A percentile compares a stretch with the other conserved stretches of the same genome.
Conservation (phyloP, 2,888 invertebrate genomes). For the Microctonus aethiopoides region DNA sequence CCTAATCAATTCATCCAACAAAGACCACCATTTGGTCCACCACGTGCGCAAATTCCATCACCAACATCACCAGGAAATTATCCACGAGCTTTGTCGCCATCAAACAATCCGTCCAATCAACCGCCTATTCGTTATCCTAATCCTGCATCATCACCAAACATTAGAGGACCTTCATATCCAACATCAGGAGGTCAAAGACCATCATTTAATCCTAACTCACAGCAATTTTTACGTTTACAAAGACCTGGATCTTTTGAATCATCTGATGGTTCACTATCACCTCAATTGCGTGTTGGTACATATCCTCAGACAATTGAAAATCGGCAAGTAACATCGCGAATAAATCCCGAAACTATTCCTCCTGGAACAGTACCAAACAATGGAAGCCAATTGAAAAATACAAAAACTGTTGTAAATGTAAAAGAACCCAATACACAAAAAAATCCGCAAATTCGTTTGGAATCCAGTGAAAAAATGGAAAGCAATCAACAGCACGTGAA, state of each 20-base stretch:
- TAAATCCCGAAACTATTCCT: conserved; percentile 31
- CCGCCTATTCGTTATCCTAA: conserved; percentile 37
- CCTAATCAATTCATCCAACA: conserved; percentile 33
- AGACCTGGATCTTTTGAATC: conserved; percentile 30
- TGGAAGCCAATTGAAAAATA: conserved; percentile 18
- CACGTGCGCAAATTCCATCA: conserved; percentile 33
- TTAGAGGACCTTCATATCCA: conserved; percentile 28
- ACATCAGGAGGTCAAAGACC: conserved; percentile 35
- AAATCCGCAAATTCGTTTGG: conserved; percentile 39
- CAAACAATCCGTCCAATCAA: conserved; percentile 31
- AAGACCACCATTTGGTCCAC: conserved; percentile 38
- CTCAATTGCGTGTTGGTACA: conserved; percentile 14
- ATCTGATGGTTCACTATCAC: background rate
- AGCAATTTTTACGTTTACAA: conserved; percentile 34
- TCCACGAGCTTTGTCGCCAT: conserved; percentile 38
- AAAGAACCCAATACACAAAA: conserved; percentile 35
- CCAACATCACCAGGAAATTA: conserved; percentile 33
- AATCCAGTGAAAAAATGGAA: conserved; percentile 51
- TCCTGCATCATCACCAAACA: conserved; percentile 30
- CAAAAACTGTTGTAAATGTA: conserved; percentile 28
- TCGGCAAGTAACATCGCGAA: conserved; percentile 22
- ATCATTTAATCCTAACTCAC: conserved; percentile 25
- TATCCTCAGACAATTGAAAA: conserved; percentile 24
- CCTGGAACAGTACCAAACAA: conserved; percentile 30
- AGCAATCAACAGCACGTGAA: conserved; percentile 38